phyloP scores from a whole-genome alignment of 2,797 vertebrate species.

The Eutrigla gurnardus region DNA sequence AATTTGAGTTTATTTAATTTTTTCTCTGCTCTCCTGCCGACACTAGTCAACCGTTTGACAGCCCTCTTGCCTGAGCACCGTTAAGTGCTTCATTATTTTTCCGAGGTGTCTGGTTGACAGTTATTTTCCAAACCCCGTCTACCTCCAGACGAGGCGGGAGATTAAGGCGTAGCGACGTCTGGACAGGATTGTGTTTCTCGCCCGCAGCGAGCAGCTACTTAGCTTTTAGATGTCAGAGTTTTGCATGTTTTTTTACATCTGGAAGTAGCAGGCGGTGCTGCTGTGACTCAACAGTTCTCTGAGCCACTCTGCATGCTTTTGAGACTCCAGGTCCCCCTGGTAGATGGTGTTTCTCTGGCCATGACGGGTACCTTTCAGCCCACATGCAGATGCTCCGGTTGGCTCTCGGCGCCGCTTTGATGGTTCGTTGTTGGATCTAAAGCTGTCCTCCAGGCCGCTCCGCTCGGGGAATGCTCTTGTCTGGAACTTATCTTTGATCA shows the following conservation, averaged over 20 bases:
- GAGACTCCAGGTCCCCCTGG: conserved; percentile 6
- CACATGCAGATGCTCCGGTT: conserved; percentile 5
- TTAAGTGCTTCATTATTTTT: conserved; percentile 28
- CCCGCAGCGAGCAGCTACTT: conserved; percentile 16
- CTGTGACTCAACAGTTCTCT: conserved; percentile 18
- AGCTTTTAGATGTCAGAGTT: conserved; percentile 22
- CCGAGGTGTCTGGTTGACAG: conserved; percentile 24
- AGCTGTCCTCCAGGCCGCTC: conserved; percentile 34
- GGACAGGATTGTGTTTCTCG: conserved; percentile 32
- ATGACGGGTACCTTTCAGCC: neutral
- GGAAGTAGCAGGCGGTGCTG: neutral
- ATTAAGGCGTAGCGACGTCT: conserved; percentile 30
- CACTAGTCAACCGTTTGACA: neutral
- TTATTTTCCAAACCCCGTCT: conserved; percentile 26
- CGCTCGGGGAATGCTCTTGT: conserved; percentile 20
- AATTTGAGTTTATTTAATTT: neutral
- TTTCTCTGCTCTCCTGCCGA: neutral
- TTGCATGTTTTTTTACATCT: neutral
- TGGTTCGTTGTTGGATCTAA: conserved; percentile 55
- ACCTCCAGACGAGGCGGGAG: conserved; percentile 15
- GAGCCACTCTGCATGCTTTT: conserved; percentile 28
- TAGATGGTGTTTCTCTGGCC: neutral
- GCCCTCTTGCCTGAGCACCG: conserved; percentile 1
- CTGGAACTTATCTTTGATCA: conserved; percentile 53
- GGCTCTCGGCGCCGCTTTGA: conserved; percentile 44